Conservation (phyloP, 2,797 vertebrate genomes). For the Labroides dimidiatus region DNA sequence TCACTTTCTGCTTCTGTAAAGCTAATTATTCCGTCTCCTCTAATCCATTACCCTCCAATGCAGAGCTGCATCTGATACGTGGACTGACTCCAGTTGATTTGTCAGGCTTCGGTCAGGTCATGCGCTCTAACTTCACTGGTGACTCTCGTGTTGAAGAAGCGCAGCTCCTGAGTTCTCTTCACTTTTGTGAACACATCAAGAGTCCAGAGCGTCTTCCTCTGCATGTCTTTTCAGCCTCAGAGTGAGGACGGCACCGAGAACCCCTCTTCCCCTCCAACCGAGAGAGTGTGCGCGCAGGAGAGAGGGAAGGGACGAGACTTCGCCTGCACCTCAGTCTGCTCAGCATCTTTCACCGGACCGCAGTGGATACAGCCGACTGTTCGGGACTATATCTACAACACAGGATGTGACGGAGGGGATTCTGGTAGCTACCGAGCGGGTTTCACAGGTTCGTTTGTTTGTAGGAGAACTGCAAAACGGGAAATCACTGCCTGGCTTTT, state of each 20-base stretch:
- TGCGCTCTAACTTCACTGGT: background rate
- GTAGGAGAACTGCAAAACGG: slow-evolving; percentile 36
- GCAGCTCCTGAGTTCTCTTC: slow-evolving; percentile 23
- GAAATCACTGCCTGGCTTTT: slow-evolving; percentile 34
- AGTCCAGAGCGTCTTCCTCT: slow-evolving; percentile 32
- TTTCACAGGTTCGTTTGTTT: slow-evolving; percentile 24
- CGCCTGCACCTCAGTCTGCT: slow-evolving; percentile 63
- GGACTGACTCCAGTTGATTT: background rate
- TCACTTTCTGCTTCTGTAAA: background rate
- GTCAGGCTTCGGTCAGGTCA: background rate
- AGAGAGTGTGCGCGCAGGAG: slow-evolving; percentile 36
- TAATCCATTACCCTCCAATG: background rate
- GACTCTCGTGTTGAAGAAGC: slow-evolving; percentile 19
- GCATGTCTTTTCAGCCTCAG: slow-evolving; percentile 20
- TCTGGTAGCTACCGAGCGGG: slow-evolving; percentile 11
- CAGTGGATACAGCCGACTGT: slow-evolving; percentile 49
- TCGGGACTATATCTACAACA: slow-evolving; percentile 26
- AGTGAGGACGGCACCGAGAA: slow-evolving; percentile 34
- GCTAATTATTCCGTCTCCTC: background rate
- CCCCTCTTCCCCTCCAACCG: slow-evolving; percentile 1
- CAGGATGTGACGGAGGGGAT: slow-evolving; percentile 39
- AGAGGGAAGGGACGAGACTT: slow-evolving; percentile 38
- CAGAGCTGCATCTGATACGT: background rate
- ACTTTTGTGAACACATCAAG: slow-evolving; percentile 13
- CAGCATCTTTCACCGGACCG: slow-evolving; percentile 65